These are phyloP conservation scores for Eira barbara DNA, from an alignment of 2,113 vertebrate genomes.

Conservation along the genomic window DNA sequence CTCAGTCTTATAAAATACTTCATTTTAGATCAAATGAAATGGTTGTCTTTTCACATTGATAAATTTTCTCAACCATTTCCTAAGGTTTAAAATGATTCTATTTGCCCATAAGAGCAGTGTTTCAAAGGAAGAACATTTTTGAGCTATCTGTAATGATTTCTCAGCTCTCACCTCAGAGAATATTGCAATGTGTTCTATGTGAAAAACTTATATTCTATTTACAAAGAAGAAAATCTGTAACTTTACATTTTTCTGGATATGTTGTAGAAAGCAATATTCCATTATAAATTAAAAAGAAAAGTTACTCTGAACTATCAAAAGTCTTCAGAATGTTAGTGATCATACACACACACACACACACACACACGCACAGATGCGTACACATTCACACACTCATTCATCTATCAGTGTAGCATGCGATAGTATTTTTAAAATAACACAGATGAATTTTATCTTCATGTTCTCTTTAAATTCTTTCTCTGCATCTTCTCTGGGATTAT, in stretches of 20 bases:
- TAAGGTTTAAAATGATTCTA: constrained; percentile 47
- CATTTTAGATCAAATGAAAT: constrained; percentile 62
- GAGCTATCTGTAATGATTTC: constrained; percentile 43
- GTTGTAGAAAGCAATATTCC: background rate
- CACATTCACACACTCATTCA: background rate
- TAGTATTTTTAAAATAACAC: background rate
- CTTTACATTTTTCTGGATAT: constrained; percentile 3
- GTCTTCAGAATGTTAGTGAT: background rate
- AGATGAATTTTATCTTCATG: background rate
- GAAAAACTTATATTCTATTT: constrained; percentile 49
- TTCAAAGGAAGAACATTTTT: constrained; percentile 34
- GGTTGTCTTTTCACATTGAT: constrained; percentile 55
- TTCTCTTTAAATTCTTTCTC: background rate
- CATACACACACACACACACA: background rate
- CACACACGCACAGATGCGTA: too few species aligned
- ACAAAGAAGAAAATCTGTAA: constrained; percentile 46
- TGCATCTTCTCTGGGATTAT: background rate
- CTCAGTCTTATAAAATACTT: constrained; percentile 40
- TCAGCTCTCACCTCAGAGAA: constrained; percentile 42
- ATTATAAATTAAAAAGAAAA: background rate
- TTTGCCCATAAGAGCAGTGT: constrained; percentile 39
- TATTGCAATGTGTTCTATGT: background rate
- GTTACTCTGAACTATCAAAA: background rate
- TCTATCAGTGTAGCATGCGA: background rate
- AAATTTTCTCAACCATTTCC: constrained; percentile 25